Evolutionary conservation across 2,113 vertebrate species (phyloP), one percentile per base, ranked within the genome.

Genomic region (Eulemur rufifrons): DNA sequence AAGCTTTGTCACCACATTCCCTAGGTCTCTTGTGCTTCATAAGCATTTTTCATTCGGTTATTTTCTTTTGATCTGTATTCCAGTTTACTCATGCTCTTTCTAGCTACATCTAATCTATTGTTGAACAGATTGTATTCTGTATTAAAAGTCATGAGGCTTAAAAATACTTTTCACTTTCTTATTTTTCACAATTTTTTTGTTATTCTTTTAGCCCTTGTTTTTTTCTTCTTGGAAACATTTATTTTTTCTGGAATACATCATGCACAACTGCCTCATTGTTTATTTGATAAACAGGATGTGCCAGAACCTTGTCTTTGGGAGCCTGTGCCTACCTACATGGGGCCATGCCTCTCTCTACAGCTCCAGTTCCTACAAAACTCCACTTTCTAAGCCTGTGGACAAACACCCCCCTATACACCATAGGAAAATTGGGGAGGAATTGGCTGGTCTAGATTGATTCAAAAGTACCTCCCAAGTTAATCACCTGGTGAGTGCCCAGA

Each of bases 401-500:
- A 69, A n/a, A 21, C 5, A 3, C 13, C 29, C 1, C 21, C 7
- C 10, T 12, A 25, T 17, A 20, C 2, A 29, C 63, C 18, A 6
- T 34, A 6, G 9, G 50, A 76, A 29, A 45, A 29, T 2, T 29
- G 11, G 17, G 50, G 20, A 61, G 17, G 17, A 20, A 7, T 11
- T 39, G 13, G 14, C 2, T n/a, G 20, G 8, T 61, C 50, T 25
- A 13, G 50, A 39, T 0, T 13, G 1, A 4, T 5, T 23, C 34
- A 61, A 18, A 74, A 29, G 25, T 18, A 47, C 47, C 9, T 68
- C 23, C 27, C 34, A 34, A 8, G 47, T 3, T 5, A 25, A 56
- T 12, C 20, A 39, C 15, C 0, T 14, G 52, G 14, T 2, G 9
- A 47, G 15, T 17, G 8, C 6, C 29, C 1, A 25, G 2, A 42